phyloP scores from a whole-genome alignment of 2,113 vertebrate species.

The western clawed frog (Xenopus tropicalis) region DNA sequence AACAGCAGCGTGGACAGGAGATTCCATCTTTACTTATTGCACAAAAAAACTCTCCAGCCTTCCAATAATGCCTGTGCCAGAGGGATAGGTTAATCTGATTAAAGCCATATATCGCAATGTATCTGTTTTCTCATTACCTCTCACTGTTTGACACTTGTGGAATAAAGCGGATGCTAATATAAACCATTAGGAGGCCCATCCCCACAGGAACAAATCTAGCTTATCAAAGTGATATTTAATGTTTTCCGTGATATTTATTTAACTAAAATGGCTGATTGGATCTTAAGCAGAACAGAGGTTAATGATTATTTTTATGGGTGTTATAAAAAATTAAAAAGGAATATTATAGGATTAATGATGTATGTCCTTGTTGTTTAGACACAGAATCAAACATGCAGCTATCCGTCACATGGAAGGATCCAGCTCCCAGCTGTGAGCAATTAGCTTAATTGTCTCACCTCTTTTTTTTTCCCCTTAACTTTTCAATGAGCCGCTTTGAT shows the following conservation, averaged over 20 bases:
- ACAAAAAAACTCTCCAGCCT: slow-evolving; percentile 18
- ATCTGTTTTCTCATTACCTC: slow-evolving; percentile 48
- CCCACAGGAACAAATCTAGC: slow-evolving; percentile 60
- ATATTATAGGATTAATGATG: slow-evolving; percentile 67
- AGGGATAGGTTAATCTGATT: slow-evolving; percentile 51
- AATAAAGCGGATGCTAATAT: slow-evolving; percentile 59
- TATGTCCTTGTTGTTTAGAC: not conserved
- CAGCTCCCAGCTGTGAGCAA: slow-evolving; percentile 62
- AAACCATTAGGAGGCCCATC: slow-evolving; percentile 56
- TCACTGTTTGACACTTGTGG: slow-evolving; percentile 59
- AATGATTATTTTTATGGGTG: slow-evolving; percentile 70
- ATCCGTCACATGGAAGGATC: slow-evolving; percentile 58
- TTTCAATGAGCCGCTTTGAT: slow-evolving; percentile 34
- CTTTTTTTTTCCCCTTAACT: slow-evolving; percentile 50
- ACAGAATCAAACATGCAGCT: slow-evolving; percentile 61
- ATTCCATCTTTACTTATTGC: slow-evolving; percentile 7
- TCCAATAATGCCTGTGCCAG: slow-evolving; percentile 30
- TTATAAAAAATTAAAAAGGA: slow-evolving; percentile 68
- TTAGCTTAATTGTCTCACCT: slow-evolving; percentile 65
- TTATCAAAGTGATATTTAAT: slow-evolving; percentile 67
- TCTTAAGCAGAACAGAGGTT: slow-evolving; percentile 68
- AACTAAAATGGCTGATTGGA: slow-evolving; percentile 69
- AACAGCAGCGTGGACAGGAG: slow-evolving; percentile 1
- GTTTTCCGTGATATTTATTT: slow-evolving; percentile 68
- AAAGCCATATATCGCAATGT: slow-evolving; percentile 50